Percentiles rank a stretch among this genome's conserved stretches.
Evolutionary conservation across 2,888 invertebrate species (phyloP).

Genomic region (Philopedon plagiatum): DNA sequence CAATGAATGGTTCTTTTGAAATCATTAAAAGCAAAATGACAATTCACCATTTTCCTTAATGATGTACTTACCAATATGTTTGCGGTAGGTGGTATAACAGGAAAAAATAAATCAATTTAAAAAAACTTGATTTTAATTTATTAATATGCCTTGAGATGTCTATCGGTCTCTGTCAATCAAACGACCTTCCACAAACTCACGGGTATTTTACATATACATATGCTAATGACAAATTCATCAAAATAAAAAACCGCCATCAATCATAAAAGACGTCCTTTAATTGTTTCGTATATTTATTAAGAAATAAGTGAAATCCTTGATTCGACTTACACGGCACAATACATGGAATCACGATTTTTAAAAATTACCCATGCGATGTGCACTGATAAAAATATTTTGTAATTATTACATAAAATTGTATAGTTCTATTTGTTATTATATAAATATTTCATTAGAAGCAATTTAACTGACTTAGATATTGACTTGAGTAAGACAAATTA

Average conservation of each 20-base stretch:
- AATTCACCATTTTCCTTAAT: constrained; percentile 15
- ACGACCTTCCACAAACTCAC: constrained; percentile 41
- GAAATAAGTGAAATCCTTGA: constrained; percentile 43
- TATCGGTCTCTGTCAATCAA: constrained; percentile 45
- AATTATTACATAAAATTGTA: constrained; percentile 4
- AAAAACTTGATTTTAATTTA: constrained; percentile 40
- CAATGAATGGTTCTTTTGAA: neutral
- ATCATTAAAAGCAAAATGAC: neutral
- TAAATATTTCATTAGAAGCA: constrained; percentile 17
- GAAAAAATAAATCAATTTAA: constrained; percentile 37
- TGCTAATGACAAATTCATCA: constrained; percentile 49
- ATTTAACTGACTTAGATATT: neutral
- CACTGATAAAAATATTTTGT: constrained; percentile 36
- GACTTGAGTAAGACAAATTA: constrained; percentile 7
- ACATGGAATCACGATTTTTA: constrained; percentile 23
- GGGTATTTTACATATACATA: constrained; percentile 35
- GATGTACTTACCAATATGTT: constrained; percentile 2
- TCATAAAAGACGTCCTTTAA: constrained; percentile 41
- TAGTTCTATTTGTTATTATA: constrained; percentile 8
- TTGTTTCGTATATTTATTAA: constrained; percentile 34
- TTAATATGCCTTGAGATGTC: constrained; percentile 43
- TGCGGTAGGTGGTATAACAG: constrained; percentile 26
- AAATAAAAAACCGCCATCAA: constrained; percentile 40
- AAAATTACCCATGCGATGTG: constrained; percentile 26
- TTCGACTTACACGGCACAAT: constrained; percentile 30